Percentiles rank a stretch among this genome's conserved stretches.
phyloP scores from a whole-genome alignment of 2,888 invertebrate genomes.

The Lasioglossum villosulum region DNA sequence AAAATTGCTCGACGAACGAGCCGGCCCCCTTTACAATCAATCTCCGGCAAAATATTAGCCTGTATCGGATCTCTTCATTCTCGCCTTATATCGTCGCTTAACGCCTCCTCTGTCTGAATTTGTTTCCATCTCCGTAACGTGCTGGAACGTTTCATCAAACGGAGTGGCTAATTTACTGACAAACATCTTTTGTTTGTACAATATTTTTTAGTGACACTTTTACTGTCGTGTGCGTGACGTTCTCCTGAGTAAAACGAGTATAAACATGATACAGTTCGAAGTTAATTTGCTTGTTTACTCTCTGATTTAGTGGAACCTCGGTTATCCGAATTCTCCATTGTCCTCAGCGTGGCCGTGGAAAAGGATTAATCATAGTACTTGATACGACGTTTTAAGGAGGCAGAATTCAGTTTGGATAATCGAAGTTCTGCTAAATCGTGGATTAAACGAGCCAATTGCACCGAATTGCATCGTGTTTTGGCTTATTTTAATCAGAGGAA shows the following conservation, averaged over 20 bases:
- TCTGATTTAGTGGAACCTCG: not conserved
- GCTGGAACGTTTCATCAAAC: not conserved
- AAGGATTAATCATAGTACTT: too few relatives aligned
- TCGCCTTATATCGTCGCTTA: not conserved
- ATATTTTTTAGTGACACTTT: not conserved
- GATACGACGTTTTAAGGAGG: too few relatives aligned
- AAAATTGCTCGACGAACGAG: slow-evolving; percentile 7
- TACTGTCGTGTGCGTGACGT: not conserved
- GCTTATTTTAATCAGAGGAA: too few relatives aligned
- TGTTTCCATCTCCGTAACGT: too few relatives aligned
- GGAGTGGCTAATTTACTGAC: not conserved
- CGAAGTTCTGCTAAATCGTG: too few relatives aligned
- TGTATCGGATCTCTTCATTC: not conserved
- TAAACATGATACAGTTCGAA: not conserved
- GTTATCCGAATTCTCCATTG: too few relatives aligned
- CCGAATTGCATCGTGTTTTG: too few relatives aligned
- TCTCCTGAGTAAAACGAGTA: not conserved
- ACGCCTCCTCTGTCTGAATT: not conserved
- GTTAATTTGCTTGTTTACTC: not conserved
- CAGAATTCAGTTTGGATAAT: too few relatives aligned
- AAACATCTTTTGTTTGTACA: not conserved
- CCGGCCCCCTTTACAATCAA: slow-evolving; percentile 1
- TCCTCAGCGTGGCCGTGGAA: too few relatives aligned
- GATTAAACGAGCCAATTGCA: too few relatives aligned
- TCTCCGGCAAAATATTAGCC: not conserved